Conservation (phyloP, 2,113 vertebrate species). For the Rhea americana region DNA sequence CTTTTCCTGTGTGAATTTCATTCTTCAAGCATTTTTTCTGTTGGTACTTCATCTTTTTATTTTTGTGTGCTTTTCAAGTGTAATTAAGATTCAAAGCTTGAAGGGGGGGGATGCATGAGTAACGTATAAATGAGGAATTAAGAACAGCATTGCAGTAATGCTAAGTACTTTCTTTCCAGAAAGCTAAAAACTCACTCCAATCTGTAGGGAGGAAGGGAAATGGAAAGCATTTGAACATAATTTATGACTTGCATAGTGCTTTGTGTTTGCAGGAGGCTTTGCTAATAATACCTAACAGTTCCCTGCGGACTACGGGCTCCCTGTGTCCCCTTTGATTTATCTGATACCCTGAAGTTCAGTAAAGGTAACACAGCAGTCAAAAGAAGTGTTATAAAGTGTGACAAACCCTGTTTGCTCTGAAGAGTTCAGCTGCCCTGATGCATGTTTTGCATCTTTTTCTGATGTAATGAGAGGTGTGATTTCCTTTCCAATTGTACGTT, state of each 20-base stretch:
- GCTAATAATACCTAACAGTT: neutral
- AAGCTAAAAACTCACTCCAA: neutral
- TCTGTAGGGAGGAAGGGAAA: neutral
- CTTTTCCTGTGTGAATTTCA: neutral
- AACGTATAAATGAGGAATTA: neutral
- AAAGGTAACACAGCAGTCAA: neutral
- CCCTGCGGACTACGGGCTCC: neutral
- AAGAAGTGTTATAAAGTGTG: constrained; percentile 20
- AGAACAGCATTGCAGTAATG: neutral
- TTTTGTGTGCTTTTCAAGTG: neutral
- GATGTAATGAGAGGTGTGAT: constrained; percentile 39
- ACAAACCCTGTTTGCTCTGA: constrained; percentile 44
- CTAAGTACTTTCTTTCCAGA: neutral
- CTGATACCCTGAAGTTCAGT: neutral
- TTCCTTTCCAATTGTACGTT: constrained; percentile 21
- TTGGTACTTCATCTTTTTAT: neutral
- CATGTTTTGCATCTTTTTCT: constrained; percentile 41
- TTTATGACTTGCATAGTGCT: neutral
- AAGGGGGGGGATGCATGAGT: neutral
- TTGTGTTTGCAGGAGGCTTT: neutral
- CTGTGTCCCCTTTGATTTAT: constrained; percentile 35
- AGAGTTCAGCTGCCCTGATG: constrained; percentile 53
- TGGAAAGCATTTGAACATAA: neutral
- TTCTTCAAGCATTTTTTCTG: neutral
- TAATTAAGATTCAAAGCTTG: neutral